Conservation (phyloP, 2,113 vertebrate species). For the Osmerus mordax region DNA sequence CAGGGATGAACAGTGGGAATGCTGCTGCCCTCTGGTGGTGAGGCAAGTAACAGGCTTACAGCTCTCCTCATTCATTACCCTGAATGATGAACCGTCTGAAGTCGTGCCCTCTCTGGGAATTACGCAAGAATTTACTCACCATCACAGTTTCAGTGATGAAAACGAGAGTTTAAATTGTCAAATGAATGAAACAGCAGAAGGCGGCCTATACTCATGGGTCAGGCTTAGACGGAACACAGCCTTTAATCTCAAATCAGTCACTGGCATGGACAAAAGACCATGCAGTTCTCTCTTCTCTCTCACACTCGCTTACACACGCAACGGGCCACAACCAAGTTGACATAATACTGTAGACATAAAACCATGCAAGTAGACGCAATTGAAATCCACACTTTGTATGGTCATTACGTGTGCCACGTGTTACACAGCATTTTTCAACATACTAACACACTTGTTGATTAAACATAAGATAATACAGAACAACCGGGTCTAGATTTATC, state of each 20-base stretch:
- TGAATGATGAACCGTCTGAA: background rate
- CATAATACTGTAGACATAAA: no score
- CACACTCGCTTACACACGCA: background rate
- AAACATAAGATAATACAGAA: no score
- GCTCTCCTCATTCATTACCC: no score
- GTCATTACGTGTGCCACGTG: no score
- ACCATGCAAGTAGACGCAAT: no score
- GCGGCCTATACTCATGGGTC: slow-evolving; percentile 33
- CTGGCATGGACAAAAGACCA: background rate
- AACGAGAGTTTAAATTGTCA: slow-evolving; percentile 35
- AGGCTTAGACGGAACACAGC: slow-evolving; percentile 23
- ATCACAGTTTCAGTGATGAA: slow-evolving; percentile 43
- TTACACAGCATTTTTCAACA: no score
- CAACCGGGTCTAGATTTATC: no score
- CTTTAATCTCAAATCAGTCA: background rate
- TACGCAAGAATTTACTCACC: slow-evolving; percentile 48
- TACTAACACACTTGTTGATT: no score
- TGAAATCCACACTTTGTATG: no score
- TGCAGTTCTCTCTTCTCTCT: background rate
- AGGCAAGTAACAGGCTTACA: background rate
- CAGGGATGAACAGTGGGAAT: background rate
- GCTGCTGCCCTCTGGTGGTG: background rate
- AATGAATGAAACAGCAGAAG: background rate
- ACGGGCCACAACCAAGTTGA: no score
- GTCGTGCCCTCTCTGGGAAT: slow-evolving; percentile 37